phyloP scores from a whole-genome alignment of 2,888 invertebrate genomes.

The Athripsodes cinereus region DNA sequence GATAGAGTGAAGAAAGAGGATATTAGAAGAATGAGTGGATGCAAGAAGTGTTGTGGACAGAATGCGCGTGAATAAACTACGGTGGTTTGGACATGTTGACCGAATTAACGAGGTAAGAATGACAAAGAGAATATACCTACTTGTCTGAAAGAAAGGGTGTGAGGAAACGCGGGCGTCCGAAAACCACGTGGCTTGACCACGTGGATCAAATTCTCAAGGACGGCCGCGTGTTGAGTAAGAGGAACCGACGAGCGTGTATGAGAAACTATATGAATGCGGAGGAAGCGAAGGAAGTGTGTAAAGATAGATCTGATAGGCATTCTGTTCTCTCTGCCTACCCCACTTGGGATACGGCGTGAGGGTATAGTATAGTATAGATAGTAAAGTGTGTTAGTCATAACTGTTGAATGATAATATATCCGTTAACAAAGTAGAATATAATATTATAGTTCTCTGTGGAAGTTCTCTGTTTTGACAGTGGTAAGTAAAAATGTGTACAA shows the following conservation, averaged over 20 bases:
- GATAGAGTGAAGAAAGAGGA: neutral
- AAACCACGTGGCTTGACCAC: neutral
- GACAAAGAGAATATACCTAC: neutral
- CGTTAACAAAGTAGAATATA: no score
- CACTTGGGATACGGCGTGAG: neutral
- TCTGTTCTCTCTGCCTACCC: constrained; percentile 3
- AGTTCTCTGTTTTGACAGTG: no score
- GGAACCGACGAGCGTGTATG: neutral
- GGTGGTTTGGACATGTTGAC: constrained; percentile 1
- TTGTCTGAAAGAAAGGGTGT: neutral
- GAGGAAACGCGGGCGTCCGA: neutral
- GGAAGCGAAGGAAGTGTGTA: neutral
- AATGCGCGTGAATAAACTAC: neutral
- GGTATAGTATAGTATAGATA: neutral
- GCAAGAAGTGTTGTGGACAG: neutral
- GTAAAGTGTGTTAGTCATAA: no score
- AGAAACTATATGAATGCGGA: neutral
- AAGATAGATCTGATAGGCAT: neutral
- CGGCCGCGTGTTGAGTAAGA: neutral
- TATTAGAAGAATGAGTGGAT: neutral
- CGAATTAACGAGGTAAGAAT: neutral
- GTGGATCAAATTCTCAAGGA: neutral
- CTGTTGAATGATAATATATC: no score
- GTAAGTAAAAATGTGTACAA: no score
- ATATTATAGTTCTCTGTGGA: no score